Percentiles rank a stretch among this genome's conserved stretches.
Conservation (phyloP, 2,113 vertebrate genomes). For the Microcebus murinus region DNA sequence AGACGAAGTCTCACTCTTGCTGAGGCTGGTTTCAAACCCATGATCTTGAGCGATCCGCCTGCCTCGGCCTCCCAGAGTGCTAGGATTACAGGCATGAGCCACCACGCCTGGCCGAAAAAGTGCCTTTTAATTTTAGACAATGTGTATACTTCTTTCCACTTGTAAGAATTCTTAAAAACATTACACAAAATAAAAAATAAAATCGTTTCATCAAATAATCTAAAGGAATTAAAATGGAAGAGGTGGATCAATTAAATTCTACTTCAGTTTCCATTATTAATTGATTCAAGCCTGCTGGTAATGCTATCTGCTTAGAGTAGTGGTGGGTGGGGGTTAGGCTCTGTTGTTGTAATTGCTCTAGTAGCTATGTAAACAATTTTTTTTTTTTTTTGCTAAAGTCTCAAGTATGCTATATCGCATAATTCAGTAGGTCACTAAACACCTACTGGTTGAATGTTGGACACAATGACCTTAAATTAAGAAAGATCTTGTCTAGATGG, state of each 20-base stretch:
- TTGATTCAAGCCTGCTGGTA: neutral
- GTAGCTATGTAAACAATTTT: neutral
- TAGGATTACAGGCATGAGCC: no score
- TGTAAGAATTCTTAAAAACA: neutral
- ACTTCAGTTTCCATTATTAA: neutral
- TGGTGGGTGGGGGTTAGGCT: neutral
- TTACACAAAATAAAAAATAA: neutral
- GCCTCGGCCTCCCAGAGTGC: no score
- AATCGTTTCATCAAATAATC: neutral
- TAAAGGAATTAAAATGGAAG: neutral
- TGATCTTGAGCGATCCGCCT: no score
- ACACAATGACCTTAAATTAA: constrained; percentile 15
- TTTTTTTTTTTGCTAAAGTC: neutral
- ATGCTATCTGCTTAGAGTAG: neutral
- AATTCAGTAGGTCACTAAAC: neutral
- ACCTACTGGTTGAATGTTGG: neutral
- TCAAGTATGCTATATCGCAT: neutral
- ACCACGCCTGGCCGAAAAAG: neutral
- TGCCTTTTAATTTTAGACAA: neutral
- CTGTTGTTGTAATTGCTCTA: neutral
- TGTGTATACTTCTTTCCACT: neutral
- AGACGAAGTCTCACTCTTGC: no score
- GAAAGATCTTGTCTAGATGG: neutral
- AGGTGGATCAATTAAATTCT: neutral
- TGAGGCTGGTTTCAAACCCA: no score